Conservation (phyloP, 37 sponge, comb jelly and placozoan species). For the Hexactinellida sp. region DNA sequence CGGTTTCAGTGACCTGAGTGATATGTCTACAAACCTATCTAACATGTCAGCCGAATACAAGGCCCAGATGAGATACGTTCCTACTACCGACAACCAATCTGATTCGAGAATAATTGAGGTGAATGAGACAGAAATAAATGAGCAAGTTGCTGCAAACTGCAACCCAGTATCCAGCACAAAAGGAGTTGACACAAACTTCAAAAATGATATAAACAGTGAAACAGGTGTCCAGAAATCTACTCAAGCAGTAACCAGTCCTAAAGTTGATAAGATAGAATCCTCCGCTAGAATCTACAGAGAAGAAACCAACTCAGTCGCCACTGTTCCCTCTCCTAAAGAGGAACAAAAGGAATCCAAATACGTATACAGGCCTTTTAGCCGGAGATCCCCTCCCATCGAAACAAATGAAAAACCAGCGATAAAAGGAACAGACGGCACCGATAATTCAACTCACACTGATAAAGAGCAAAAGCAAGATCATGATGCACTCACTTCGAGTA, state of each 20-base stretch:
- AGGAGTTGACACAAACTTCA: not conserved
- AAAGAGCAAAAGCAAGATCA: not conserved
- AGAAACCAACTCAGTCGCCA: not conserved
- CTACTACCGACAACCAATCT: not conserved
- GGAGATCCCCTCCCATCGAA: not conserved
- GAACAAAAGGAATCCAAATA: not conserved
- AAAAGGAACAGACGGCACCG: not conserved
- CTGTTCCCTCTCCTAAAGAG: not conserved
- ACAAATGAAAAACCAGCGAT: not conserved
- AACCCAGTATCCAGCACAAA: not conserved
- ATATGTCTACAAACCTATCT: not conserved
- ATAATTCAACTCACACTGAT: not conserved
- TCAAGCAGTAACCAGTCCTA: not conserved
- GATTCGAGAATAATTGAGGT: not conserved
- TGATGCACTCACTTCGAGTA: not conserved
- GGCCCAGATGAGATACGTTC: not conserved
- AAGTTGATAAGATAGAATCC: not conserved
- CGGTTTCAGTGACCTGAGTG: not conserved
- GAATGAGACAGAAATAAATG: not conserved
- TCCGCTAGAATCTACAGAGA: not conserved
- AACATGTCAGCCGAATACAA: conserved; percentile 1
- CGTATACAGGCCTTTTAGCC: not conserved
- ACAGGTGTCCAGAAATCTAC: not conserved
- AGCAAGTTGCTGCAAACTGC: not conserved
- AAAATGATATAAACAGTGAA: not conserved